Conservation (phyloP, 2,113 vertebrate species). For the Eupsittula cactorum region DNA sequence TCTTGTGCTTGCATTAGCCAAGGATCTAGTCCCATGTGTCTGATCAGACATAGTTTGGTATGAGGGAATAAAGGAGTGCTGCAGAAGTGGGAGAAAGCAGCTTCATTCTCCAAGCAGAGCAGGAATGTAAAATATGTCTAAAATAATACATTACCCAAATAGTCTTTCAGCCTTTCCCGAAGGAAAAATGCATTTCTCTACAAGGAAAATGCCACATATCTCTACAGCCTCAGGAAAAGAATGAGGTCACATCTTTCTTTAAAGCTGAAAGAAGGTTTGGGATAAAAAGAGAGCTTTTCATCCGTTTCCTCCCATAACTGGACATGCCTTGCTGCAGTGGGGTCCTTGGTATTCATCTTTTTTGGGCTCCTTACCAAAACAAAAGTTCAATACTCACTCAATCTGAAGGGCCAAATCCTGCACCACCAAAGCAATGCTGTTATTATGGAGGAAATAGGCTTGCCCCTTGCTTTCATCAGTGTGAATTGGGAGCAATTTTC, state of each 20-base stretch:
- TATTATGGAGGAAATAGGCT: not conserved
- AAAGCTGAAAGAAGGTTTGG: not conserved
- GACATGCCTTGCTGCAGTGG: not conserved
- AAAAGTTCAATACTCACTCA: not conserved
- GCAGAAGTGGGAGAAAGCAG: not conserved
- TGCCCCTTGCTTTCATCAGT: not conserved
- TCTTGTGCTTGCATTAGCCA: not conserved
- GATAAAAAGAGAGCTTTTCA: not conserved
- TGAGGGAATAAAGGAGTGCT: not conserved
- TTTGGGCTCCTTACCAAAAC: not conserved
- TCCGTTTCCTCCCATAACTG: not conserved
- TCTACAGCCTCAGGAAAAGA: conserved; percentile 26
- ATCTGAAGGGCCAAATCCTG: not conserved
- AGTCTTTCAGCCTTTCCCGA: conserved; percentile 28
- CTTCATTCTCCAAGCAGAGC: not conserved
- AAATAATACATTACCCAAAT: conserved; percentile 44
- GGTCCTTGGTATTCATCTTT: not conserved
- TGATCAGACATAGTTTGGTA: not conserved
- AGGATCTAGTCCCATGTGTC: not conserved
- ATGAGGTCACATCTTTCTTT: conserved; percentile 32
- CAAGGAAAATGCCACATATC: conserved; percentile 18
- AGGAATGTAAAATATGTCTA: conserved; percentile 36
- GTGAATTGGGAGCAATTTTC: not conserved
- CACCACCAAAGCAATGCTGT: not conserved
- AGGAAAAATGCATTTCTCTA: conserved; percentile 24